Evolutionary conservation across 2,797 vertebrate genomes (phyloP), one percentile per base, ranked within the genome.

Genomic region (Epinephelus coioides): DNA sequence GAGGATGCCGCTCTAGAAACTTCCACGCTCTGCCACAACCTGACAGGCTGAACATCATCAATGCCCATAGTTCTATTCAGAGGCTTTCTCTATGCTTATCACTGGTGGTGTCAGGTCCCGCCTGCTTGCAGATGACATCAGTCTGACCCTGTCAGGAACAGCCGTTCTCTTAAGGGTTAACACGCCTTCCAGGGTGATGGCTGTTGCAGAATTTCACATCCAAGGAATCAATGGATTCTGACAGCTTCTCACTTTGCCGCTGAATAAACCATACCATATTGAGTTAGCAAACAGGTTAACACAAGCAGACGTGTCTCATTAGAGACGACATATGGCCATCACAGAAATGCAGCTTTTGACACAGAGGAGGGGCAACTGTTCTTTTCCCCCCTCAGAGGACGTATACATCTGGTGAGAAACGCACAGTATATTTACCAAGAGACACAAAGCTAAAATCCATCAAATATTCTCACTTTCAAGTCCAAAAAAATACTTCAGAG

Each of bases 151-250:
- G 84, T 90, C 90, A 86, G 59, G 23, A 68, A 19, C 69, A 68
- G 59, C 30, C 55, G 12, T 19, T 76, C 78, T 82, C 77, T 40
- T n/a, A 88, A 85, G 85, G 75, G 81, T 89, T 87, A 89, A 73
- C 46, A 15, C 5, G 34, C 21, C 70, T 73, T 62, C 51, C 18
- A 46, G 25, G 17, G 34, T 46, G 69, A 63, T 3, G 62, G 65
- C 62, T 69, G 78, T 65, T 65, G 69, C 17, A n/a, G 55, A 64
- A 81, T 44, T 77, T 78, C 54, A 78, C 74, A 72, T 60, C 66
- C 46, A 27, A 64, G 49, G 66, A 90, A 88, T 91, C 81, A 75
- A 88, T 87, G 69, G 56, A 69, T 71, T 84, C 49, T 91, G 90
- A 88, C 89, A 91, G 87, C 87, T 70, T 82, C 71, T 77, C 63